phyloP scores from a whole-genome alignment of 53 echinoderm and acorn worm species.

The Zoroaster sp. region DNA sequence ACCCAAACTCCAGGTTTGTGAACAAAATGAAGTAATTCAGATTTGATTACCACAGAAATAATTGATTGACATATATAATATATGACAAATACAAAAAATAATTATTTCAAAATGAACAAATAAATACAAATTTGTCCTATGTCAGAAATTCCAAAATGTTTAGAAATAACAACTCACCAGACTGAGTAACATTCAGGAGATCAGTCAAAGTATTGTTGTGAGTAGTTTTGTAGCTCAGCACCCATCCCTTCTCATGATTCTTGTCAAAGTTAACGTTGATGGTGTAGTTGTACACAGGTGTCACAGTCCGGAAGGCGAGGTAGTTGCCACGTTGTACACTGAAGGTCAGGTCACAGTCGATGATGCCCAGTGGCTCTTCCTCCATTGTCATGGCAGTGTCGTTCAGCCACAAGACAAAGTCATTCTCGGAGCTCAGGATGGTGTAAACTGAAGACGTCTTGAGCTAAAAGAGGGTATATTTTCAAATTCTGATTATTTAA shows the following conservation, averaged over 20 bases:
- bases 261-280: constrained; percentile 47
- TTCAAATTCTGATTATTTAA: too few relatives aligned
- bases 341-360: constrained; percentile 34
- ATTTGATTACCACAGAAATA: too few relatives aligned
- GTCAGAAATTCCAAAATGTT: not conserved
- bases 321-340: constrained; percentile 24
- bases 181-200: constrained; percentile 66
- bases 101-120: too few relatives aligned
- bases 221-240: constrained; percentile 56
- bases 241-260: constrained; percentile 60
- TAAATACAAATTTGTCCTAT: not conserved
- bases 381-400: constrained; percentile 47
- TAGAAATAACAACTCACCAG: constrained; percentile 49
- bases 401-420: constrained; percentile 57
- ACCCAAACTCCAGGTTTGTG: too few relatives aligned
- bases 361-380: constrained; percentile 30
- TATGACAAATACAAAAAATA: too few relatives aligned
- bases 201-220: constrained; percentile 67
- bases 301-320: constrained; percentile 40
- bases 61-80: too few relatives aligned
- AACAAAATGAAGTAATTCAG: too few relatives aligned
- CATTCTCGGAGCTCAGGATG: constrained; percentile 61
- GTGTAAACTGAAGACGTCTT: constrained; percentile 46
- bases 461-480: constrained; percentile 12
- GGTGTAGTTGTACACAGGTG: constrained; percentile 70